These are phyloP conservation scores for Himalopsyche anomala DNA, from an alignment of 2,888 invertebrate species.

Conservation along the genomic window DNA sequence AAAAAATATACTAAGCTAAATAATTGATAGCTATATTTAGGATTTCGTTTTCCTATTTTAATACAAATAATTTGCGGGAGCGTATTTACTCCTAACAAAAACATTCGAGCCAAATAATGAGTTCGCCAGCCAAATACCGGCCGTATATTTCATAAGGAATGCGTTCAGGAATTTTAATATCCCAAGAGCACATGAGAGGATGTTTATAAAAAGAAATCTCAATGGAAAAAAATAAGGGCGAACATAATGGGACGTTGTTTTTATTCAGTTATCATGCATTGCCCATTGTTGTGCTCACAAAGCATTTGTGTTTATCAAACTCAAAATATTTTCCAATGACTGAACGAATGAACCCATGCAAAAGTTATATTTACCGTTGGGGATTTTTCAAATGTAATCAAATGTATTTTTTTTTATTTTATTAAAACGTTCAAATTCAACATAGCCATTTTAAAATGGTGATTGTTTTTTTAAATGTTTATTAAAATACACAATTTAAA, in stretches of 20 bases:
- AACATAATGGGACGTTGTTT: constrained; percentile 25
- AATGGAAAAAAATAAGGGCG: constrained; percentile 15
- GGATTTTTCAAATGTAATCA: neutral
- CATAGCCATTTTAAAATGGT: too few species aligned
- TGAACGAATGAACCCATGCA: neutral
- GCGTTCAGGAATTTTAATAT: constrained; percentile 53
- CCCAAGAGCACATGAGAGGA: constrained; percentile 44
- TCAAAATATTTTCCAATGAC: constrained; percentile 24
- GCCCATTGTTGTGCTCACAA: neutral
- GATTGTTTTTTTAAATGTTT: too few species aligned
- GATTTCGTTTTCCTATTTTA: neutral
- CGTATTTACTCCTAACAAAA: neutral
- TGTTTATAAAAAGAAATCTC: constrained; percentile 30
- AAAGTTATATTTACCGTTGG: neutral
- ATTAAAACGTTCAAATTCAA: too few species aligned
- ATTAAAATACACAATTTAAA: too few species aligned
- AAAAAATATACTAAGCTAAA: neutral
- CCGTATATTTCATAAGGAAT: constrained; percentile 47
- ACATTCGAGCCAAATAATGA: constrained; percentile 17
- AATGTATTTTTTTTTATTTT: too few species aligned
- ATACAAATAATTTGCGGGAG: neutral
- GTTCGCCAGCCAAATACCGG: constrained; percentile 27
- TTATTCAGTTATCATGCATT: constrained; percentile 14
- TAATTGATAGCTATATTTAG: neutral
- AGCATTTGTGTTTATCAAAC: constrained; percentile 29